Conservation (phyloP, 35 echinoderm and acorn worm genomes). For the Diadema setosum region DNA sequence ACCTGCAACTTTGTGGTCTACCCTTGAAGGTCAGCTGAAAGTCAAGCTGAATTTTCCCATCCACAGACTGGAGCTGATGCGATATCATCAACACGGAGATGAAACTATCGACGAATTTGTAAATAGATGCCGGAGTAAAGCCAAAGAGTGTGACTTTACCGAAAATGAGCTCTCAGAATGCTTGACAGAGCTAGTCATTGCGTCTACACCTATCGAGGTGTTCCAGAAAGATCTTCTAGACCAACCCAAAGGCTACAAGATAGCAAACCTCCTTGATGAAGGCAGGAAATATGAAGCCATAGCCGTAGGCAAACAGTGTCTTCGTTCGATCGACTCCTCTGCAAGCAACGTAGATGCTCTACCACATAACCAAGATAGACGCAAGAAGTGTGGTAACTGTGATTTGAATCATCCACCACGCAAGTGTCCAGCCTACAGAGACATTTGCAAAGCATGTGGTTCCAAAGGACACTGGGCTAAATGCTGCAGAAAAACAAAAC, state of each 20-base stretch:
- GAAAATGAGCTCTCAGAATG: not conserved
- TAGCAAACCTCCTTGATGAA: slow-evolving; percentile 26
- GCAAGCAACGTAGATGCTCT: not conserved
- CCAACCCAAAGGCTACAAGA: slow-evolving; percentile 2
- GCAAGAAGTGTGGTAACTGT: not conserved
- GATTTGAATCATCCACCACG: not conserved
- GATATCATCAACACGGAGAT: not conserved
- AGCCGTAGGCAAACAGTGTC: not conserved
- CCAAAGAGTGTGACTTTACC: slow-evolving; percentile 13
- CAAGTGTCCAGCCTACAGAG: not conserved
- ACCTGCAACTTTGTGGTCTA: no score
- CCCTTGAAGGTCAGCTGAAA: not conserved
- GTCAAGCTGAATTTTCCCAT: not conserved
- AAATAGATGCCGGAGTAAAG: slow-evolving; percentile 33
- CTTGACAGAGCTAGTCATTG: not conserved
- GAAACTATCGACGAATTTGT: slow-evolving; percentile 31
- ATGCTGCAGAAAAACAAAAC: slow-evolving; percentile 29
- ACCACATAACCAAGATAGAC: not conserved
- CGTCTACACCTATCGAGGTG: not conserved
- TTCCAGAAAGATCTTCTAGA: slow-evolving; percentile 59
- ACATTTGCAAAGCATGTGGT: slow-evolving; percentile 41
- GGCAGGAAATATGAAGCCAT: slow-evolving; percentile 41
- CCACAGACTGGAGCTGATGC: slow-evolving; percentile 12
- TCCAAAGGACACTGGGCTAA: slow-evolving; percentile 48
- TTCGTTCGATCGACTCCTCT: not conserved